phyloP scores from a whole-genome alignment of 1,140 invertebrate genomes.

The Solenopsis invicta region DNA sequence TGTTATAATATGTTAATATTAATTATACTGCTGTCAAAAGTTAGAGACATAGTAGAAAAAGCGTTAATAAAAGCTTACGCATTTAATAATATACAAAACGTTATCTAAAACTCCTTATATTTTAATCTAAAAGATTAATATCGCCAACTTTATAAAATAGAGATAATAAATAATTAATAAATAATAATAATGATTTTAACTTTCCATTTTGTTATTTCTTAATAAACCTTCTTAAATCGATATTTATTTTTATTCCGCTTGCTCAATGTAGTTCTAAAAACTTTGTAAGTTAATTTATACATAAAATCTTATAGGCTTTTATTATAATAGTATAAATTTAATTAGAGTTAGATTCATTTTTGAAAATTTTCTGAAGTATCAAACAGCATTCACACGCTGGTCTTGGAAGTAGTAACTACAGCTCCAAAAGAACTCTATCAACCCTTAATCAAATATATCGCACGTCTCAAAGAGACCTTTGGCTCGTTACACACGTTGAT shows the following conservation, averaged over 20 bases:
- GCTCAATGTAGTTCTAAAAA: neutral
- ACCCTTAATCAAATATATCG: constrained; percentile 13
- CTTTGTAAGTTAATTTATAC: neutral
- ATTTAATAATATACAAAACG: neutral
- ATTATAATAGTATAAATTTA: neutral
- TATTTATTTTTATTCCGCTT: neutral
- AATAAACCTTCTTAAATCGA: neutral
- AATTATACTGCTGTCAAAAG: neutral
- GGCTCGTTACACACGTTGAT: constrained; percentile 37
- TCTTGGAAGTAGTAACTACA: neutral
- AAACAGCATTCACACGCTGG: neutral
- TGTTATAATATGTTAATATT: neutral
- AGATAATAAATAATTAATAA: neutral
- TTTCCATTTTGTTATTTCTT: neutral
- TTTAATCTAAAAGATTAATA: neutral
- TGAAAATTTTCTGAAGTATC: neutral
- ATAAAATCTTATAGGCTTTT: neutral
- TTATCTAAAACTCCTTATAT: neutral
- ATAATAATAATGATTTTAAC: neutral
- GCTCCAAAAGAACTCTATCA: neutral
- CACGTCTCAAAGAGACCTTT: constrained; percentile 4
- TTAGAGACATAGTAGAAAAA: neutral
- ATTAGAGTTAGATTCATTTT: neutral
- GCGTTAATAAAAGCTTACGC: neutral
- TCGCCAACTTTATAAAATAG: neutral